Evolutionary conservation across 2,113 vertebrate genomes (phyloP).

Genomic region (Esox niger): DNA sequence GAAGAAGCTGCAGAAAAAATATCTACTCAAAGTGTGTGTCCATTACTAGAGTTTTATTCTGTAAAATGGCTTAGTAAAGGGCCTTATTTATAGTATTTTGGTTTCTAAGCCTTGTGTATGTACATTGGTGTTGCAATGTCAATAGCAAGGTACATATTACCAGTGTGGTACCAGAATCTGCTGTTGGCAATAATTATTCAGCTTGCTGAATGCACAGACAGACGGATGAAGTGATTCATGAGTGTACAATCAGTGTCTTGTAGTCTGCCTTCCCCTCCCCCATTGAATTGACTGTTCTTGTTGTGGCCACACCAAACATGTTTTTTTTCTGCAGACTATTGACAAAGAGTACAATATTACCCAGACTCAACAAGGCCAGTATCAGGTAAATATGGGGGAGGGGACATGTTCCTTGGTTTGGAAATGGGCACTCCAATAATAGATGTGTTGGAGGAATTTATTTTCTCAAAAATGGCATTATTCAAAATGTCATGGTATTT

Average conservation of each 20-base stretch:
- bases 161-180: not conserved
- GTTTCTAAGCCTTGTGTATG: too few relatives aligned
- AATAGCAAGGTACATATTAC: not conserved
- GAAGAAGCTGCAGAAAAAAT: too few relatives aligned
- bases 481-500: too few relatives aligned
- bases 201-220: conserved; percentile 1
- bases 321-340: not conserved
- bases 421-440: not conserved
- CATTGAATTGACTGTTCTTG: not conserved
- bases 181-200: too few relatives aligned
- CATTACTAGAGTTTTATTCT: too few relatives aligned
- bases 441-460: too few relatives aligned
- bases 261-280: conserved; percentile 19
- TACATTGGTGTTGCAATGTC: too few relatives aligned
- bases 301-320: conserved; percentile 10
- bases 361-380: not conserved
- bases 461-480: too few relatives aligned
- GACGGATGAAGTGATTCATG: conserved; percentile 37
- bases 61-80: too few relatives aligned
- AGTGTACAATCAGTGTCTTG: conserved; percentile 42
- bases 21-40: too few relatives aligned
- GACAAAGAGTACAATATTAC: not conserved
- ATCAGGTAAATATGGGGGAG: not conserved
- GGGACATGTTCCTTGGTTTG: not conserved
- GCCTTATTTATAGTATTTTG: too few relatives aligned